Percentiles rank a stretch among this genome's conserved stretches.
These are phyloP conservation scores for Silurus lanzhouensis DNA, from an alignment of 2,797 vertebrate genomes.

Conservation along the genomic window DNA sequence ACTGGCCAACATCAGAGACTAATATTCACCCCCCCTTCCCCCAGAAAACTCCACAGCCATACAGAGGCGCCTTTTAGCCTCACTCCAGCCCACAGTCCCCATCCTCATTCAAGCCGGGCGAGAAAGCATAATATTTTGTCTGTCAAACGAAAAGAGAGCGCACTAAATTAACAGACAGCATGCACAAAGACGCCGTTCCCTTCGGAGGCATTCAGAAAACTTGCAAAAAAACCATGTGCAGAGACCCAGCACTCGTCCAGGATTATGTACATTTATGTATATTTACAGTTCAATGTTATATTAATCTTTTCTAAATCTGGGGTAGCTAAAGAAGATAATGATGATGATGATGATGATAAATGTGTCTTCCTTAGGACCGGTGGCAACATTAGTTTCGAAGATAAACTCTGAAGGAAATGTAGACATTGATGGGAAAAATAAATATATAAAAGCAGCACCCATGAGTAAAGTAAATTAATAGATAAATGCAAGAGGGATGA, in stretches of 20 bases:
- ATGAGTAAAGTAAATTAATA: not conserved
- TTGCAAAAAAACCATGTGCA: constrained; percentile 16
- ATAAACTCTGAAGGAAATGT: constrained; percentile 10
- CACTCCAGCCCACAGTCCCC: constrained; percentile 23
- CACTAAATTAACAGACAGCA: constrained; percentile 63
- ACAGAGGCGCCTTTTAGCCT: constrained; percentile 72
- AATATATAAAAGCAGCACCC: constrained; percentile 18
- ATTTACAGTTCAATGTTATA: constrained; percentile 6
- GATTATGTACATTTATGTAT: constrained; percentile 41
- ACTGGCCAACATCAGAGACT: constrained; percentile 69
- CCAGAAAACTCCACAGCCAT: constrained; percentile 57
- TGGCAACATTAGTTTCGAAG: constrained; percentile 20
- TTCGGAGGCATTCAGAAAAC: constrained; percentile 57
- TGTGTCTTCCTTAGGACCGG: constrained; percentile 21
- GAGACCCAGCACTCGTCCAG: not conserved
- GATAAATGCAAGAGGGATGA: constrained; percentile 37
- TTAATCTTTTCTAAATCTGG: not conserved
- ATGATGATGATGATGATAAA: constrained; percentile 12
- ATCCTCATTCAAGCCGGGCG: constrained; percentile 50
- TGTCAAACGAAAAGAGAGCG: constrained; percentile 68
- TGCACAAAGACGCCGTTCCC: constrained; percentile 65
- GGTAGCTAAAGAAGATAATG: not conserved
- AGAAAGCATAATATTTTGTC: constrained; percentile 80
- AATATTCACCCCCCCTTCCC: constrained; percentile 65
- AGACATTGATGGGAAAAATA: not conserved